These are phyloP conservation scores for Coranthus polyacanthus DNA, from an alignment of 2,797 vertebrate species.

Conservation along the genomic window DNA sequence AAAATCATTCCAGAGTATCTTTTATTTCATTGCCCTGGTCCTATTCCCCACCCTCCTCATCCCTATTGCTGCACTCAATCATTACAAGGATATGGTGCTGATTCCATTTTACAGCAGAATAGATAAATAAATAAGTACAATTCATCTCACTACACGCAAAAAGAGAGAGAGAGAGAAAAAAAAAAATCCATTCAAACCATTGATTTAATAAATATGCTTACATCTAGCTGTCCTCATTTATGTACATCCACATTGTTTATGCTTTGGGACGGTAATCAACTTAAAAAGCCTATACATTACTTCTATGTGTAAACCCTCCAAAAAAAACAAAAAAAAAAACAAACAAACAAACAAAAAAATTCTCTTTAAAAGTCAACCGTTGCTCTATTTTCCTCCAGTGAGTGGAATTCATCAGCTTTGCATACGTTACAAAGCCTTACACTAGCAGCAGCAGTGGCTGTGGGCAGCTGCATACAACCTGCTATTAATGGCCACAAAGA, in stretches of 20 bases:
- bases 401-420: slow-evolving; percentile 59
- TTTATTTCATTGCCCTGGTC: slow-evolving; percentile 77
- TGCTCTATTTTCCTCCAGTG: slow-evolving; percentile 63
- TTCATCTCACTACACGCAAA: slow-evolving; percentile 84
- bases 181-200: slow-evolving; percentile 80
- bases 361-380: slow-evolving; percentile 61
- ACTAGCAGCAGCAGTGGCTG: slow-evolving; percentile 60
- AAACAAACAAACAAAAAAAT: slow-evolving; percentile 28
- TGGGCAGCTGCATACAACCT: slow-evolving; percentile 54
- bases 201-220: slow-evolving; percentile 84
- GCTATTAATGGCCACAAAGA: slow-evolving; percentile 64
- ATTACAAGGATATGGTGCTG: slow-evolving; percentile 84
- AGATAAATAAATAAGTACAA: slow-evolving; percentile 85
- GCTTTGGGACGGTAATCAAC: slow-evolving; percentile 81
- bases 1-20: slow-evolving; percentile 83
- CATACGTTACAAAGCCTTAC: slow-evolving; percentile 67
- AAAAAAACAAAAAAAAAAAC: slow-evolving; percentile 40
- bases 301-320: slow-evolving; percentile 71
- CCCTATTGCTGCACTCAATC: slow-evolving; percentile 75
- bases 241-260: slow-evolving; percentile 84
- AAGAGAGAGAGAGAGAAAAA: slow-evolving; percentile 46
- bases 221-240: slow-evolving; percentile 82
- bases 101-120: slow-evolving; percentile 82
- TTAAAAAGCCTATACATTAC: slow-evolving; percentile 77
- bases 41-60: slow-evolving; percentile 47